Evolutionary conservation across 1,140 invertebrate genomes (phyloP), one percentile per base, ranked within the genome.

Genomic region (Theocolax elegans): DNA sequence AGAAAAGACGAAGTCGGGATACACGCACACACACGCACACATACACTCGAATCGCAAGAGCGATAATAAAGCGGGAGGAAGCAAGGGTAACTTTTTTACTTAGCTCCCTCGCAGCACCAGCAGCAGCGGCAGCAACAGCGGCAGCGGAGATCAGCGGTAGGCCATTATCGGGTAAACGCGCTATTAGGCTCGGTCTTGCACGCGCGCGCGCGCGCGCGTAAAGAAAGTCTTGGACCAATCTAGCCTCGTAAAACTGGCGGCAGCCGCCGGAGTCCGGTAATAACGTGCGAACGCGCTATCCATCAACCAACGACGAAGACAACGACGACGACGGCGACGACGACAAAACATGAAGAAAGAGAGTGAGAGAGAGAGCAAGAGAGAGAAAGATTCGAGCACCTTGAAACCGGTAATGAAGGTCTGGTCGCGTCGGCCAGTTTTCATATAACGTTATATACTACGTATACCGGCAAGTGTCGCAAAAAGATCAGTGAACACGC

Each of bases 201-300:
- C 10, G 48, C 15, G 46, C 8, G 25, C 31, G 21, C 17, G 29
- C 35, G 21, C 40, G 15, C 48, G 23, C 46, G 19, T n/a, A n/a
- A n/a, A n/a, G n/a, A n/a, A n/a, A n/a, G n/a, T n/a, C n/a, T n/a
- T n/a, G 29, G 3, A 10, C 48, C 62, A 53, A 64, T 64, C 62
- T 53, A 21, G 29, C 19, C 31, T 64, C 62, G 62, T 64, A 64
- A 64, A 64, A 21, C n/a, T n/a, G n/a, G n/a, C n/a, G n/a, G 29
- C 23, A 15, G 69, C 27, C 35, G 15, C 44, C 2, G n/a, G n/a
- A n/a, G n/a, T n/a, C 42, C 13, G 31, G 64, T 58, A 67, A 56
- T 60, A 72, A 68, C 71, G 66, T 56, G 54, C 56, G 62, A 53
- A 63, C 40, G 42, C 40, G 38, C 66, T 58, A 56, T 69, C 66